These are phyloP conservation scores for Cetoscarus ocellatus DNA, from an alignment of 2,797 vertebrate genomes.

Conservation along the genomic window DNA sequence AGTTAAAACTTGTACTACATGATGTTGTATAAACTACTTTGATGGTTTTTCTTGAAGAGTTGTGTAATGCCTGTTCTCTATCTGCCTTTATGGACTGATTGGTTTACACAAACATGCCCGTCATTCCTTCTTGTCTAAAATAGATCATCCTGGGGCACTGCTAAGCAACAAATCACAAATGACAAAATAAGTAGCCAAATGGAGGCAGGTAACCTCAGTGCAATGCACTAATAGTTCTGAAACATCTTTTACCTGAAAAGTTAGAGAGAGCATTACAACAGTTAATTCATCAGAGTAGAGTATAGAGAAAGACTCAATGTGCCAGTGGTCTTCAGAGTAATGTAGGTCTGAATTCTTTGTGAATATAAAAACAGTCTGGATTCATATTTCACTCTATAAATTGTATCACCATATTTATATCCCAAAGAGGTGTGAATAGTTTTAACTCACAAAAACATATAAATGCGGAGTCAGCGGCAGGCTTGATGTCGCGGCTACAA, in stretches of 20 bases:
- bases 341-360: neutral
- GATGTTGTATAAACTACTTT: neutral
- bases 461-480: constrained; percentile 30
- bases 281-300: constrained; percentile 13
- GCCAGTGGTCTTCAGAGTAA: constrained; percentile 26
- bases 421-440: constrained; percentile 37
- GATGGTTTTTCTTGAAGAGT: constrained; percentile 9
- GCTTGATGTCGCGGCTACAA: constrained; percentile 1
- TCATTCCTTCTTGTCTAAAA: constrained; percentile 73
- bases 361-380: constrained; percentile 14
- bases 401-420: constrained; percentile 38
- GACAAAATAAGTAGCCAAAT: constrained; percentile 15
- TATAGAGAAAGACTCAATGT: constrained; percentile 1
- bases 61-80: constrained; percentile 50
- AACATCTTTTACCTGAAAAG: neutral
- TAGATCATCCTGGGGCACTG: constrained; percentile 32
- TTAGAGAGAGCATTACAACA: constrained; percentile 8
- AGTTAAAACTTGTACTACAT: constrained; percentile 21
- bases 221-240: neutral
- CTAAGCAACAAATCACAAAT: constrained; percentile 27
- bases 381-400: constrained; percentile 30
- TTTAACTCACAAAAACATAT: constrained; percentile 20
- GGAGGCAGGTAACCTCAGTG: neutral
- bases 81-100: constrained; percentile 62
- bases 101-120: constrained; percentile 64